Conservation (phyloP, 2,113 vertebrate species). For the Oncorhynchus clarkii region DNA sequence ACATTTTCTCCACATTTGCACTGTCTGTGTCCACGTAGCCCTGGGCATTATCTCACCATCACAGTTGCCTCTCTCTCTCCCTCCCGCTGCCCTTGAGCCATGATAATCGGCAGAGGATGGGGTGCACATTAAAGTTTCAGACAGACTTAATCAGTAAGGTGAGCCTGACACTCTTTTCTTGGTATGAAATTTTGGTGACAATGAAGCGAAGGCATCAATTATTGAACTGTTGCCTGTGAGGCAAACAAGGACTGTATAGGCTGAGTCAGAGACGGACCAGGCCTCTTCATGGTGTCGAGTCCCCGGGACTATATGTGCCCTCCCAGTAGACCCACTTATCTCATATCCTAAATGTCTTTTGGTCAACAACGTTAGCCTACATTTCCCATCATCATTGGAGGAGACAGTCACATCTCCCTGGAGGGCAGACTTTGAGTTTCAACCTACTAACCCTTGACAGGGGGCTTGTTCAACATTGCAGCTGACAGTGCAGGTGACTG, state of each 20-base stretch:
- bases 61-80: not conserved
- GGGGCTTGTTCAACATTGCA: too few species aligned
- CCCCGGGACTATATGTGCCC: constrained; percentile 6
- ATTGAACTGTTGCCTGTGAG: too few species aligned
- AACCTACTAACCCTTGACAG: too few species aligned
- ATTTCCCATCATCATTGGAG: too few species aligned
- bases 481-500: too few species aligned
- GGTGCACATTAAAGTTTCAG: constrained; percentile 76
- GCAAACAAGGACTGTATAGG: too few species aligned
- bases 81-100: constrained; percentile 40
- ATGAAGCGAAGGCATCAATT: too few species aligned
- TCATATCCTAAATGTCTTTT: not conserved
- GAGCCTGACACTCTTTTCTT: constrained; percentile 34
- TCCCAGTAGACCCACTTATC: not conserved
- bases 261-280: too few species aligned
- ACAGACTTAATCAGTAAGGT: constrained; percentile 75
- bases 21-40: not conserved
- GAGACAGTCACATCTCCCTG: too few species aligned
- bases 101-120: constrained; percentile 58
- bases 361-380: not conserved
- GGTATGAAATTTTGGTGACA: too few species aligned
- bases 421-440: too few species aligned
- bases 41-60: not conserved
- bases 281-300: too few species aligned
- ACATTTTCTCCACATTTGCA: not conserved